Percentiles rank a stretch among this genome's conserved stretches.
Conservation (phyloP, 2,797 vertebrate genomes). For the Pangasius sanitwongsei region DNA sequence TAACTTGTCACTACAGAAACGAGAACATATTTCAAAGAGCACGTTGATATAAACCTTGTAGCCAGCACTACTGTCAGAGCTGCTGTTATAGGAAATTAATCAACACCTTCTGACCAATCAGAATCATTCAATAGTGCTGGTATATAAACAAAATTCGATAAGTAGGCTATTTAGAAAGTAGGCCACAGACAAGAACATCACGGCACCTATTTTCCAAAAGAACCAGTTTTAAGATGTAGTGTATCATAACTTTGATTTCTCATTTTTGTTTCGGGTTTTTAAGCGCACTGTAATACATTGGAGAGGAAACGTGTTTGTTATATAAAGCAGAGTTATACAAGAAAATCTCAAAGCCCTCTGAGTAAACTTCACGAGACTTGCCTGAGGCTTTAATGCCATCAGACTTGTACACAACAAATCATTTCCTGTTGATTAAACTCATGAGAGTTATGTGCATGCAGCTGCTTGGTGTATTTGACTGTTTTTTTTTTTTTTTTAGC, state of each 20-base stretch:
- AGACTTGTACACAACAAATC: neutral
- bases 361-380: neutral
- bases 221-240: neutral
- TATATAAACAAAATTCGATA: neutral
- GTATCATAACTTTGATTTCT: neutral
- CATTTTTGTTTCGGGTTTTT: neutral
- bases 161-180: neutral
- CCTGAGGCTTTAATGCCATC: neutral
- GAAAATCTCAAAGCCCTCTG: neutral
- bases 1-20: neutral
- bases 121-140: neutral
- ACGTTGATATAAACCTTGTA: neutral
- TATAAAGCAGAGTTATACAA: neutral
- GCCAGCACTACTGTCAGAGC: no score
- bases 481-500: neutral
- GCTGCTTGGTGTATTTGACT: neutral
- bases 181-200: neutral
- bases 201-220: neutral
- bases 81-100: neutral
- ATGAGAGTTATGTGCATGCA: neutral
- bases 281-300: neutral
- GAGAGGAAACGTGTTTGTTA: neutral
- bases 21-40: neutral
- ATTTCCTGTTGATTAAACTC: slow-evolving; percentile 18
- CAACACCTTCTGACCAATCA: neutral